Evolutionary conservation across 2,113 vertebrate genomes (phyloP).

Genomic region (chimpanzee (Pan troglodytes)): NHGRI_mPanTro3-v2.1_pri NC_072409.2:107929501-107930000

Average conservation of each 20-base stretch:
- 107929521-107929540: neutral
- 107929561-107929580: neutral
- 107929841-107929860: neutral
- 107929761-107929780: neutral
- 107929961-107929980: neutral
- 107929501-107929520: neutral
- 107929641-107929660: slow-evolving; percentile 5
- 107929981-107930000: neutral
- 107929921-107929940: slow-evolving; percentile 21
- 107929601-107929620: neutral
- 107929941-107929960: neutral
- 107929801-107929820: neutral
- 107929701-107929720: neutral
- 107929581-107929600: neutral
- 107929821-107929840: neutral
- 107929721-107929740: neutral
- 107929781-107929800: neutral
- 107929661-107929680: neutral
- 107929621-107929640: neutral
- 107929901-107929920: neutral
- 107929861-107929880: neutral
- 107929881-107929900: neutral
- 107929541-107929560: neutral
- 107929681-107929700: neutral
- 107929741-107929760: neutral